Base-by-base conservation (phyloP, 2,888 invertebrate species). In the Leptogaster cylindrica region DNA sequence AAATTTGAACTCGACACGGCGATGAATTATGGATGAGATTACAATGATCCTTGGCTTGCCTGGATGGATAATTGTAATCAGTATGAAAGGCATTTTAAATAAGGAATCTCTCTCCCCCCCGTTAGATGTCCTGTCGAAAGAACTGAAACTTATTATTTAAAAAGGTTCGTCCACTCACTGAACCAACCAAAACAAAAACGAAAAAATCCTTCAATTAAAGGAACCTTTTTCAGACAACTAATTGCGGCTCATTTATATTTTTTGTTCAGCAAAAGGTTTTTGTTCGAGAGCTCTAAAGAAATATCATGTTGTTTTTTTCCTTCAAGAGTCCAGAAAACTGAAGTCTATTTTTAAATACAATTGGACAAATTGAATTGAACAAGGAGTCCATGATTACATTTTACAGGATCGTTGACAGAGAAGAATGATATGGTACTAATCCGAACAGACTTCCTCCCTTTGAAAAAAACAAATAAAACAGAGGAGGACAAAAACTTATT, bases 71-170 rank as follows among this genome's bases (percentile, higher is more conserved):
- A 55, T 55, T 39, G 55, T 36, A 55, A 55, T 36, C 55, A 55
- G 31, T 33, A 55, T 16, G 39, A 55, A 55, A 55, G 55, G 55
- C 39, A 55, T 55, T 55, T 55, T 55, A 39, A 55, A 55, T 55
- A 55, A 55, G 39, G 36, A 55, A 39, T 33, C 10, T 14, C 18
- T 7, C 12, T 8, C 12, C 2, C 31, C 31, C 33, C 31, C 39
- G 2, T 20, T n/a, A 6, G 4, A 8, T 4, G 36, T 36, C 20
- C 5, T 7, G 25, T 28, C n/a, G n/a, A 12, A 12, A 39, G 23
- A 16, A 36, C 33, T 55, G 55, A 55, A 52, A 55, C 55, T 55
- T 36, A 36, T 55, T 33, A 55, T 55, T 55, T 55, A 36, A 55
- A 55, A 55, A 55, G 55, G 36, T 55, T 36, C 55, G 2, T 23